phyloP scores from a whole-genome alignment of 2,888 invertebrate species.

The Baronia brevicornis region DNA sequence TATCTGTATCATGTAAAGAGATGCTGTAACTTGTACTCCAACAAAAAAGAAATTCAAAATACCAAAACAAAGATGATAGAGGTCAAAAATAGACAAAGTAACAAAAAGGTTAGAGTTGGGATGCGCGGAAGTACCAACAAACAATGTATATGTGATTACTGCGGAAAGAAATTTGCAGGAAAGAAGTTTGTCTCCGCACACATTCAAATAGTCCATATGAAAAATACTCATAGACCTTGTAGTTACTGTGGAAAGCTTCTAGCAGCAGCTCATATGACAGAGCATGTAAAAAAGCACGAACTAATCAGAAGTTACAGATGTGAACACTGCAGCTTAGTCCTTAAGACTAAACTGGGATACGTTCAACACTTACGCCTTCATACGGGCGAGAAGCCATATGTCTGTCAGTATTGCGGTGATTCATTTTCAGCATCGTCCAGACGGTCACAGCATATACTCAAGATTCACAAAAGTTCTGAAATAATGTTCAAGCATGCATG shows the following conservation, averaged over 20 bases:
- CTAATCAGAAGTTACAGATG: conserved; percentile 33
- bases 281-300: conserved; percentile 49
- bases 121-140: conserved; percentile 41
- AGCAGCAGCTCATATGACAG: conserved; percentile 55
- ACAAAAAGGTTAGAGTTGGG: conserved; percentile 43
- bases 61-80: conserved; percentile 37
- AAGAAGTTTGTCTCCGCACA: conserved; percentile 55
- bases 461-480: conserved; percentile 33
- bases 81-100: conserved; percentile 32
- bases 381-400: conserved; percentile 54
- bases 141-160: conserved; percentile 56
- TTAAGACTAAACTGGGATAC: conserved; percentile 50
- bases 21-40: conserved; percentile 46
- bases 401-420: conserved; percentile 46
- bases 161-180: conserved; percentile 50
- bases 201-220: conserved; percentile 60
- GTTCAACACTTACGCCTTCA: conserved; percentile 54
- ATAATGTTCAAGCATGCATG: conserved; percentile 41
- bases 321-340: conserved; percentile 38
- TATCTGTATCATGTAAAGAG: conserved; percentile 47
- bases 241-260: conserved; percentile 49
- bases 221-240: conserved; percentile 53
- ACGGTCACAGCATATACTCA: conserved; percentile 51
- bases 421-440: conserved; percentile 55
- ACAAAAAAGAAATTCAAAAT: conserved; percentile 26